These are phyloP conservation scores for Oostethus manadensis DNA, from an alignment of 2,113 vertebrate genomes.

Conservation along the genomic window DNA sequence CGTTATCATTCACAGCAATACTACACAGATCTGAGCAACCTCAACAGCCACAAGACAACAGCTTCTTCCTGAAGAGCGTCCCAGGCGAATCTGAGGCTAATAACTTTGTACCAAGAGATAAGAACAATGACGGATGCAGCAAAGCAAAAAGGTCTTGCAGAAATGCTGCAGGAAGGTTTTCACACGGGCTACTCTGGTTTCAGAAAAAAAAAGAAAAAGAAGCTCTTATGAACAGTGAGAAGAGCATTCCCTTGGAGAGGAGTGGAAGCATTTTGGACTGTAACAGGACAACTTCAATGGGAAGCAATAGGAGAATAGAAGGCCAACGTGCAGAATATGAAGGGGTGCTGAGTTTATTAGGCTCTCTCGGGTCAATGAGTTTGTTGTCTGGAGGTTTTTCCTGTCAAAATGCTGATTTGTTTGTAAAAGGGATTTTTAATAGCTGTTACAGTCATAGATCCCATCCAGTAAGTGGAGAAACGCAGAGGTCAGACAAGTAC, in stretches of 20 bases:
- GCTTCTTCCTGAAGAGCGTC: background rate
- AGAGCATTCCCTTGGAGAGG: background rate
- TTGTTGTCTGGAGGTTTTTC: conserved; percentile 1
- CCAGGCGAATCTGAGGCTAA: too few species aligned
- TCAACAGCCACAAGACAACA: background rate
- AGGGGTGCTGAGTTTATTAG: background rate
- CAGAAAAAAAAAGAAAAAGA: too few species aligned
- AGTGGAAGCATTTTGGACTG: conserved; percentile 13
- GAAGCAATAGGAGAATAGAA: conserved; percentile 25
- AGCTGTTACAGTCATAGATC: background rate
- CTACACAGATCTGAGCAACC: background rate
- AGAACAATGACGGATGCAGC: background rate
- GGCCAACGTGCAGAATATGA: background rate
- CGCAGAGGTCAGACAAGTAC: too few species aligned
- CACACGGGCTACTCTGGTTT: too few species aligned
- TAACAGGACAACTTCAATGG: conserved; percentile 1
- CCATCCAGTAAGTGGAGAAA: background rate
- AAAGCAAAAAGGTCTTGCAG: too few species aligned
- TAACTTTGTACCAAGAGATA: background rate
- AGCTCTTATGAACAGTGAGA: background rate
- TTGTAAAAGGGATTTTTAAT: too few species aligned
- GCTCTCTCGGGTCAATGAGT: conserved; percentile 14
- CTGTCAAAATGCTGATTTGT: background rate
- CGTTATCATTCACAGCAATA: background rate
- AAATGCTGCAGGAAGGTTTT: too few species aligned